Base-by-base conservation (phyloP, 2,888 invertebrate genomes). In the Globia sparganii region DNA sequence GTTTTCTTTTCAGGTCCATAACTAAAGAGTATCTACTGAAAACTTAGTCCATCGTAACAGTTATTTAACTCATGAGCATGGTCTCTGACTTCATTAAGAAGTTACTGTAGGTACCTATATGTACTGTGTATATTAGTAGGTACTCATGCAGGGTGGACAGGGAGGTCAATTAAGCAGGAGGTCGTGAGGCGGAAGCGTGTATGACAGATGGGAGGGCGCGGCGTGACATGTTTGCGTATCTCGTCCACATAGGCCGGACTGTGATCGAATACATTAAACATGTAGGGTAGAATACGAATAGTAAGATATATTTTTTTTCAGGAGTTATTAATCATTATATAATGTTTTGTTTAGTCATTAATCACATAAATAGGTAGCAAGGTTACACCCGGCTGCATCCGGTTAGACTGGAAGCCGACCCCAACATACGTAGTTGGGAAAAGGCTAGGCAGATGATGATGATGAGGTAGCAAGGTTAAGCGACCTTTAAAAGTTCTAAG, bases 161-260 rank as follows among this genome's bases (percentile, higher is more conserved):
- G 88, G 91, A 91, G 92, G 93, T 93, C 93, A 93, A 94, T 94
- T 95, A 94, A 92, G 91, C 90, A 92, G 91, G 90, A 91, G 91
- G 90, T 87, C 90, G 84, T 87, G 87, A 81, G 91, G 89, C 93
- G 92, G 93, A 93, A 93, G 91, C 89, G 85, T 77, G 85, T 91
- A 92, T 94, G 94, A 94, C 93, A 91, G 93, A 94, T 95, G 93
- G 91, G 91, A 84, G 90, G 91, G 91, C 88, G 90, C 90, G 86
- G 75, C 83, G 78, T 76, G 80, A 58, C 72, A 62, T 86, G 87
- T 91, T 88, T 89, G 87, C 87, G 83, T 85, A 85, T 87, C 86
- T 87, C 85, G 81, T 83, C 78, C 82, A 83, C 81, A 89, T 85
- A 87, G 86, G 84, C 82, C 78, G 85, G 86, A 82, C 88, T 87